These are phyloP conservation scores for Triplophysa yarkandensis DNA, from an alignment of 2,797 vertebrate genomes.

Conservation along the genomic window DNA sequence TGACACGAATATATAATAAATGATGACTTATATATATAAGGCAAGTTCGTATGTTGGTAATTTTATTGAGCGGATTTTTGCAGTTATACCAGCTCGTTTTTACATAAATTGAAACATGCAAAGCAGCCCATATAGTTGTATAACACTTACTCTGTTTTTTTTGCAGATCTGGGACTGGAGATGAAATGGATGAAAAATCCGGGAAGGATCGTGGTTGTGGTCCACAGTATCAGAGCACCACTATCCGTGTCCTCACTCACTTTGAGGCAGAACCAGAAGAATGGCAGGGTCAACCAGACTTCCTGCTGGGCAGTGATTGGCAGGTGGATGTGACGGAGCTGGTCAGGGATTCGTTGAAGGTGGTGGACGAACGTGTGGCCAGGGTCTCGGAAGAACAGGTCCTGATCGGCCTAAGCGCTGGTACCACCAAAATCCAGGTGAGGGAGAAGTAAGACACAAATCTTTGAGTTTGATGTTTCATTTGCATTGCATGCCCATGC, in stretches of 20 bases:
- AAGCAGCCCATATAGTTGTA: neutral
- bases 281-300: constrained; percentile 76
- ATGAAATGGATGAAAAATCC: constrained; percentile 71
- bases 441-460: constrained; percentile 4
- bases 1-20: too few relatives aligned
- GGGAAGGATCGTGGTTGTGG: constrained; percentile 78
- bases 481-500: neutral
- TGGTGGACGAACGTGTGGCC: constrained; percentile 81
- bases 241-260: constrained; percentile 86
- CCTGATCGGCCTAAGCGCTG: constrained; percentile 80
- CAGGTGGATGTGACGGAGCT: constrained; percentile 90
- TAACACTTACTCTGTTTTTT: constrained; percentile 1
- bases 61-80: too few relatives aligned
- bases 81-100: too few relatives aligned
- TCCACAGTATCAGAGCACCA: constrained; percentile 86
- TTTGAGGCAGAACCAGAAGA: constrained; percentile 83
- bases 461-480: neutral
- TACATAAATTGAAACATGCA: too few relatives aligned
- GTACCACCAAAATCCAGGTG: constrained; percentile 91
- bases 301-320: constrained; percentile 86
- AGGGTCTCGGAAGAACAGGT: constrained; percentile 79
- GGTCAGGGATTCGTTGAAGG: constrained; percentile 84
- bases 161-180: constrained; percentile 61
- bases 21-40: too few relatives aligned
- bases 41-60: too few relatives aligned